Evolutionary conservation across 2,797 vertebrate species (phyloP).

Genomic region (Typhlichthys subterraneus): DNA sequence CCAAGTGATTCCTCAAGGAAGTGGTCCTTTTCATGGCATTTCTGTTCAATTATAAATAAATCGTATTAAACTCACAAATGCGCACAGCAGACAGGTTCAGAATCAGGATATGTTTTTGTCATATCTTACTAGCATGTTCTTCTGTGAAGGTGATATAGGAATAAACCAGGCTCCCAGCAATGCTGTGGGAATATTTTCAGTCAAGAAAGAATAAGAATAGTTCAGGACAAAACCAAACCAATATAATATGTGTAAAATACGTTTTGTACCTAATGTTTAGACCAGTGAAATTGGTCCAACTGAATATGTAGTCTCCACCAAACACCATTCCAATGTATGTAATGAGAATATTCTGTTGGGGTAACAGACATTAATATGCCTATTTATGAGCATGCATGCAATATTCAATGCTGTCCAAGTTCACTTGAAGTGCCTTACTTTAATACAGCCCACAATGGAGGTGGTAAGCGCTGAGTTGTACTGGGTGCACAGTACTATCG

Average conservation of each 20-base stretch:
- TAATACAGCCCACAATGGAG: conserved; percentile 95
- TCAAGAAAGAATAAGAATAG: neutral
- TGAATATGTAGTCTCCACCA: conserved; percentile 97
- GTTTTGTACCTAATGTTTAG: conserved; percentile 91
- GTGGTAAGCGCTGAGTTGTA: conserved; percentile 97
- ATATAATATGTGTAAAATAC: neutral
- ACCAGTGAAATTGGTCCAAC: conserved; percentile 95
- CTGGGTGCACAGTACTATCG: conserved; percentile 93
- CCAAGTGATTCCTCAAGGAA: too few species aligned
- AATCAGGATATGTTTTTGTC: conserved; percentile 24
- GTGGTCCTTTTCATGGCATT: too few species aligned
- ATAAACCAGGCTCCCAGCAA: conserved; percentile 95
- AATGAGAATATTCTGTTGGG: conserved; percentile 90
- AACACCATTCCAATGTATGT: conserved; percentile 98
- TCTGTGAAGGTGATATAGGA: conserved; percentile 94
- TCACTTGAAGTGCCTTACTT: conserved; percentile 73
- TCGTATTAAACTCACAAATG: neutral
- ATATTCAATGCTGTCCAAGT: too few species aligned
- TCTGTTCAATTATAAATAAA: too few species aligned
- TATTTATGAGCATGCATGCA: too few species aligned
- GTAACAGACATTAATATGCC: neutral
- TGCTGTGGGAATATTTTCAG: conserved; percentile 71
- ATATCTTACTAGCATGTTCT: conserved; percentile 83
- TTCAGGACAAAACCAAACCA: neutral
- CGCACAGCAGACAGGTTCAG: neutral